A percentile compares a stretch with the other conserved stretches of the same genome.
phyloP scores from a whole-genome alignment of 2,888 invertebrate species.

The Latheticus oryzae region DNA sequence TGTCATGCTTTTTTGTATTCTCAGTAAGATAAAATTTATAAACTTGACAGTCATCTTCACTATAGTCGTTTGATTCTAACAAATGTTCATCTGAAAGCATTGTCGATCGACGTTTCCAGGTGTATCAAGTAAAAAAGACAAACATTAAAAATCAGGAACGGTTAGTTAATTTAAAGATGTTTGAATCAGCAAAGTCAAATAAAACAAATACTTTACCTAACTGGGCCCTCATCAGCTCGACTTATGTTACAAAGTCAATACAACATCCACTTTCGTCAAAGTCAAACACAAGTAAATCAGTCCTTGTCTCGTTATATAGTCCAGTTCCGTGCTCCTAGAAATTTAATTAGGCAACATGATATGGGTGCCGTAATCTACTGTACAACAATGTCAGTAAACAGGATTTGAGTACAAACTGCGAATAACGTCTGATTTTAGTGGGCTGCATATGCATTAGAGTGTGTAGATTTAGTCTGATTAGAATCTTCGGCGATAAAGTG shows the following conservation, averaged over 20 bases:
- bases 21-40: no score
- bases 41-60: no score
- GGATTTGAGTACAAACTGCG: slow-evolving; percentile 17
- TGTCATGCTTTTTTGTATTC: no score
- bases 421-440: slow-evolving; percentile 28
- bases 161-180: slow-evolving; percentile 46
- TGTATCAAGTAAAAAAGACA: no score
- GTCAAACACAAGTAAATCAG: slow-evolving; percentile 59
- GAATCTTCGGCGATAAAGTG: slow-evolving; percentile 28
- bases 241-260: slow-evolving; percentile 59
- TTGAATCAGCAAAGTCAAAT: slow-evolving; percentile 53
- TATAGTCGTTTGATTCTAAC: no score
- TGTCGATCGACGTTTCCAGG: no score
- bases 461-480: slow-evolving; percentile 21
- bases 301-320: slow-evolving; percentile 53
- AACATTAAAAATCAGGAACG: slow-evolving; percentile 34
- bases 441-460: slow-evolving; percentile 31
- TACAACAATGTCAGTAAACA: slow-evolving; percentile 41
- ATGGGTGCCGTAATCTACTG: slow-evolving; percentile 44
- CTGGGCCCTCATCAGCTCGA: slow-evolving; percentile 51
- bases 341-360: slow-evolving; percentile 49
- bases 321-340: slow-evolving; percentile 44
- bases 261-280: slow-evolving; percentile 58
- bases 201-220: slow-evolving; percentile 55
- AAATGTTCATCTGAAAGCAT: no score